Evolutionary conservation across 2,888 invertebrate species (phyloP), one percentile per base, ranked within the genome.

Genomic region (Rhagium mordax): DNA sequence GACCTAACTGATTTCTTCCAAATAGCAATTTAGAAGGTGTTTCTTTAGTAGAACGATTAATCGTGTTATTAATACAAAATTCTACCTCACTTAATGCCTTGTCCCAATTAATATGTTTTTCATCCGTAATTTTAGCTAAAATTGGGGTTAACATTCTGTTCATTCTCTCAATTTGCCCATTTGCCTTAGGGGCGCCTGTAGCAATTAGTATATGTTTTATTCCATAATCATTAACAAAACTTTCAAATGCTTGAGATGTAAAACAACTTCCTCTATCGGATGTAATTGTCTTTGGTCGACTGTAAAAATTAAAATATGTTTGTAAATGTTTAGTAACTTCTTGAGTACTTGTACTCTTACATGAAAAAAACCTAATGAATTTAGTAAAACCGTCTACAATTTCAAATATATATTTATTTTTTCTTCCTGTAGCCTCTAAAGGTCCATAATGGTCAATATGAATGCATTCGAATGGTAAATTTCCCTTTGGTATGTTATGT

Each of bases 1-100:
- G 41, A 6, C 70, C 60, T 6, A 16, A 10, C 70, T 70, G 70
- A 18, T 66, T 7, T 13, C 65, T 60, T 1, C 84, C 84, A 70
- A 84, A 84, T 41, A 85, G 71, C 33, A 82, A 59, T 18, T 69
- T 78, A 65, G 79, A 76, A 2, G 84, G 81, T 0, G 81, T 78
- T 48, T 83, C 76, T 0, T 76, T 76, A 20, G 82, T 80, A 10
- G 81, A 74, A 60, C 82, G 76, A 59, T 77, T 79, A 3, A 84
- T 16, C 0, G 81, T 82, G 65, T 83, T 78, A 77, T 79, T 60
- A 65, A 81, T 71, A 66, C 79, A 67, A 78, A 68, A 69, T 75
- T 76, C 75, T 65, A 76, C 72, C 69, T 76, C 20, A 57, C 72
- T 16, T 72, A 74, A 47, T 71, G 76, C 59, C 73, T 64, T 18